Percentiles rank a stretch among this genome's conserved stretches.
phyloP scores from a whole-genome alignment of 2,797 vertebrate species.

The Coregonus ussuriensis region DNA sequence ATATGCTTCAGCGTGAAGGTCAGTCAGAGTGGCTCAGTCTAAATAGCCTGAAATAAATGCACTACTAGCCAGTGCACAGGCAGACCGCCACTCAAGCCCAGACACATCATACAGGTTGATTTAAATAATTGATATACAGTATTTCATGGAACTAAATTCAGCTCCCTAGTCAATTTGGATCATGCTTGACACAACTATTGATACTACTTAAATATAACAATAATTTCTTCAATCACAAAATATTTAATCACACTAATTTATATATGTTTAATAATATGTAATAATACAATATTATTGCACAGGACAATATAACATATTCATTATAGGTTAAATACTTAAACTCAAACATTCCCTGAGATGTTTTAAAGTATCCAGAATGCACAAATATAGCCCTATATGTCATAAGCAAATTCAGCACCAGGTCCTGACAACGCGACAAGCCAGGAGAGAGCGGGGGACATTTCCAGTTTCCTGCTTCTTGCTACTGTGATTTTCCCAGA shows the following conservation, averaged over 20 bases:
- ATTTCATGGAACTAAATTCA: too few species aligned
- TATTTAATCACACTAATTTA: neutral
- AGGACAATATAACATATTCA: conserved; percentile 1
- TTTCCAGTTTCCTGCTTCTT: conserved; percentile 23
- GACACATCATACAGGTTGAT: neutral
- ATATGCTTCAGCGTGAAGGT: conserved; percentile 80
- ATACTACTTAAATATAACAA: neutral
- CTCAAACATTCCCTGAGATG: neutral
- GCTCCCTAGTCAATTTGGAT: conserved; percentile 33
- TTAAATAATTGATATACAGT: neutral
- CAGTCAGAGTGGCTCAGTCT: conserved; percentile 67
- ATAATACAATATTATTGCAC: neutral
- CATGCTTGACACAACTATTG: neutral
- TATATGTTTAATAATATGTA: neutral
- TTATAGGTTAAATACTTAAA: neutral
- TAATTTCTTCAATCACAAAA: neutral
- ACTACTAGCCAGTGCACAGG: conserved; percentile 3
- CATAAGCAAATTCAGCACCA: conserved; percentile 34
- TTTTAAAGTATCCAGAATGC: conserved; percentile 26
- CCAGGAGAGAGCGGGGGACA: conserved; percentile 33
- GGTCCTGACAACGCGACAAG: conserved; percentile 41
- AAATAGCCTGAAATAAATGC: conserved; percentile 69
- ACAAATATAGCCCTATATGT: conserved; percentile 32
- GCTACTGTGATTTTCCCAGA: conserved; percentile 46
- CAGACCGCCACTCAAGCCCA: neutral